Base-by-base conservation (phyloP, 1,140 invertebrate species). In the Spodoptera frugiperda region DNA sequence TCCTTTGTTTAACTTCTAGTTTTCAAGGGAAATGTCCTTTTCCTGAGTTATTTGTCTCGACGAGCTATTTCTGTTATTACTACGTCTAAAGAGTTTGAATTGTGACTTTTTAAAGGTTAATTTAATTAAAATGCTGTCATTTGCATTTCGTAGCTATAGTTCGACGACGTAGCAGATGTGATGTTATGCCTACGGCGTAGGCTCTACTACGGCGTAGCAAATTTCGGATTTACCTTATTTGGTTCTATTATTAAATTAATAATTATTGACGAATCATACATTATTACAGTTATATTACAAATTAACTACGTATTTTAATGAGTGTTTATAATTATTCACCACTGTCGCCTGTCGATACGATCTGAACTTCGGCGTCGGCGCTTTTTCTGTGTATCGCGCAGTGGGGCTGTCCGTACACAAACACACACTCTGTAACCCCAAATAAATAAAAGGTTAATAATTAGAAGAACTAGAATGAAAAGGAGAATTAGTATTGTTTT, bases 351-450 rank as follows among this genome's bases (percentile, higher is more conserved):
- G 74, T 51, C 1, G 61, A 65, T 1, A 61, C 2, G 2, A 54
- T 81, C 78, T 88, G 85, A 1, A 82, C 65, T 0, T 63, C 55
- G 0, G 51, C 78, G 63, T 90, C 78, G 0, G 39, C n/a, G 11
- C 25, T 21, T n/a, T 48, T 25, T 19, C 76, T 78, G 57, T 89
- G 86, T 5, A 84, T 67, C 8, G 84, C 61, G 63, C 87, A 89
- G 8, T 68, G 77, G 3, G 86, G 88, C 1, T 71, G 63, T 15
- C 82, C 84, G 53, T 88, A 91, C 1, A 89, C 76, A 55, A 84
- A 89, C n/a, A 85, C 19, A 49, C 86, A 91, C 65, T 86, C 87
- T 90, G 78, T 9, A 80, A 80, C 33, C 80, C 17, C 25, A 25
- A 25, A 25, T 2, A 25, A 25, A n/a, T n/a, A n/a, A n/a, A n/a